A percentile compares a stretch with the other conserved stretches of the same genome.
These are phyloP conservation scores for Athetis lepigone DNA, from an alignment of 2,888 invertebrate genomes.

Conservation along the genomic window DNA sequence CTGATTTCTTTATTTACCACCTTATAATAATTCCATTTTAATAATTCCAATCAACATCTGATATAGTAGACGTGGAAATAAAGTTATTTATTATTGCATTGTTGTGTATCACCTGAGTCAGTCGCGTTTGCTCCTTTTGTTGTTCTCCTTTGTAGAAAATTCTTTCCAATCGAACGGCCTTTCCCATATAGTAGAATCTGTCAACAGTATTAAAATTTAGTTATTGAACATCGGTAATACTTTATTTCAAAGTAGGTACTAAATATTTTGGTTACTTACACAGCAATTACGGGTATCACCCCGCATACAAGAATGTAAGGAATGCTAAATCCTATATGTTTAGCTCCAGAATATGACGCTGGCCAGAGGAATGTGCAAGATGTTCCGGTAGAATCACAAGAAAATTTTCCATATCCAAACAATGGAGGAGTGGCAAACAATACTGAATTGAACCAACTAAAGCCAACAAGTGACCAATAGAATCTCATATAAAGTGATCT, in stretches of 20 bases:
- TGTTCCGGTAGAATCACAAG: slow-evolving; percentile 88
- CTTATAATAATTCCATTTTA: neutral
- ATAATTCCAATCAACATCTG: neutral
- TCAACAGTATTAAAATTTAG: slow-evolving; percentile 7
- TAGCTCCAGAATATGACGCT: slow-evolving; percentile 76
- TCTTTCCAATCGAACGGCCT: slow-evolving; percentile 83
- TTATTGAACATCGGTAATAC: slow-evolving; percentile 2
- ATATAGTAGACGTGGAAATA: neutral
- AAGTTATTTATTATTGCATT: too few relatives aligned
- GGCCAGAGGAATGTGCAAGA: slow-evolving; percentile 88
- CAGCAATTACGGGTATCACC: slow-evolving; percentile 82
- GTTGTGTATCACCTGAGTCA: slow-evolving; percentile 83
- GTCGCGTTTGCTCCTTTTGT: slow-evolving; percentile 82
- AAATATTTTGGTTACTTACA: slow-evolving; percentile 76
- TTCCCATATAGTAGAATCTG: slow-evolving; percentile 87
- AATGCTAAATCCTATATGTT: slow-evolving; percentile 84
- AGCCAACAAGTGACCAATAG: slow-evolving; percentile 83
- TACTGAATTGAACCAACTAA: slow-evolving; percentile 83
- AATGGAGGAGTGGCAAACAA: slow-evolving; percentile 87
- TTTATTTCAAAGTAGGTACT: neutral
- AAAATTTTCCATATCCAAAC: slow-evolving; percentile 87
- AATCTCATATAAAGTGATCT: slow-evolving; percentile 81
- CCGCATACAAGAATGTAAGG: slow-evolving; percentile 85
- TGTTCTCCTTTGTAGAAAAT: slow-evolving; percentile 85
- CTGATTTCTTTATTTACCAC: neutral